phyloP scores from a whole-genome alignment of 1,140 invertebrate species.

The Platyscapa corneri region DNA sequence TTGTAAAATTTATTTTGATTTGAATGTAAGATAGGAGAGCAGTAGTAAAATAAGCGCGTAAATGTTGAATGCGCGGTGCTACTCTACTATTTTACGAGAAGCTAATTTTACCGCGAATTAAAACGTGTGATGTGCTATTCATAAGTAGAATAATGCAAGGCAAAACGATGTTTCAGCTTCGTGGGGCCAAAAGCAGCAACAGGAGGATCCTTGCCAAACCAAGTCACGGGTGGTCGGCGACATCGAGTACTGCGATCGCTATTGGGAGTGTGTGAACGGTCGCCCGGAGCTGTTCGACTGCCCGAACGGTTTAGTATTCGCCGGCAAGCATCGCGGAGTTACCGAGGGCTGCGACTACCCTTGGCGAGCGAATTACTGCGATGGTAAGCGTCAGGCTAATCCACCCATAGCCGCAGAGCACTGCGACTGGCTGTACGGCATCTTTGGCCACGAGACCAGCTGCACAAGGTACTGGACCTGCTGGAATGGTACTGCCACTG shows the following conservation, averaged over 20 bases:
- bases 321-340: constrained; percentile 89
- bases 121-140: too few relatives aligned
- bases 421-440: constrained; percentile 94
- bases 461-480: constrained; percentile 96
- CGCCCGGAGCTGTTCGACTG: constrained; percentile 90
- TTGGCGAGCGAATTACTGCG: constrained; percentile 90
- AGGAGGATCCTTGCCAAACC: constrained; percentile 85
- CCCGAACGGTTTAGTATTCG: constrained; percentile 92
- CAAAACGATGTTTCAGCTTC: constrained; percentile 57
- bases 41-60: too few relatives aligned
- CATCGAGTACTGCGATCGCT: constrained; percentile 88
- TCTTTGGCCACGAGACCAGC: constrained; percentile 93
- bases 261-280: constrained; percentile 88
- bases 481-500: constrained; percentile 94
- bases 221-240: constrained; percentile 85
- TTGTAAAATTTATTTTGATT: too few relatives aligned
- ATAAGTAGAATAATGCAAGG: too few relatives aligned
- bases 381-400: constrained; percentile 84
- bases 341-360: constrained; percentile 92
- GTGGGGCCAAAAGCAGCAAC: constrained; percentile 70
- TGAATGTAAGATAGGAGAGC: too few relatives aligned
- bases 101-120: too few relatives aligned
- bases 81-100: too few relatives aligned
- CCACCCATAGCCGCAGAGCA: constrained; percentile 88
- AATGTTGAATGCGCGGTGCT: too few relatives aligned